Conservation (phyloP, 2,113 vertebrate species). For the Mormyrus iriodes region DNA sequence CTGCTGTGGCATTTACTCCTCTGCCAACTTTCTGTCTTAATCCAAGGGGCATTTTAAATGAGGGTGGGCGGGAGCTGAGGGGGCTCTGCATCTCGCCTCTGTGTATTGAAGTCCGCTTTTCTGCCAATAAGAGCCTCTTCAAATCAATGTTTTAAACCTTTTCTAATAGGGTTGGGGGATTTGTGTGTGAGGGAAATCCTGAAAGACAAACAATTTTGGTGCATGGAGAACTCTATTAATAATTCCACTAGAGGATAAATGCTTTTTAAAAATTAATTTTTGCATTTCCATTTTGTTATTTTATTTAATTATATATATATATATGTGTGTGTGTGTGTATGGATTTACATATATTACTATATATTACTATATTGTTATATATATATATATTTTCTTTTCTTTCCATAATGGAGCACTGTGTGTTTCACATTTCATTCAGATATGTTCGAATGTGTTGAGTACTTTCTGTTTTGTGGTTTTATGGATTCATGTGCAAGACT, state of each 20-base stretch:
- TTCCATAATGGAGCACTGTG: background rate
- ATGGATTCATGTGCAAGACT: background rate
- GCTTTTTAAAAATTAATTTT: constrained; percentile 19
- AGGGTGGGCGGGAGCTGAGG: constrained; percentile 22
- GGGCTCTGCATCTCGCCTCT: constrained; percentile 20
- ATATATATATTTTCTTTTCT: background rate
- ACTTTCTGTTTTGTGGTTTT: background rate
- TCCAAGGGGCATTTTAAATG: constrained; percentile 37
- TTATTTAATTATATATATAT: constrained; percentile 3
- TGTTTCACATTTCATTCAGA: background rate
- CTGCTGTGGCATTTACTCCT: constrained; percentile 25
- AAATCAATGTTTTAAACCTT: constrained; percentile 33
- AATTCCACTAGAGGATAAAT: constrained; percentile 35
- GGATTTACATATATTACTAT: too few species aligned
- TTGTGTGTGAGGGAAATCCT: constrained; percentile 29
- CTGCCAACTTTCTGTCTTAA: constrained; percentile 39
- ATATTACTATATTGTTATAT: background rate
- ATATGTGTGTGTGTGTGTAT: background rate
- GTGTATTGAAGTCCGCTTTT: constrained; percentile 28
- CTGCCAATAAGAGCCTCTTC: constrained; percentile 33
- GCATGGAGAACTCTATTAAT: constrained; percentile 39
- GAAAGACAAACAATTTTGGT: constrained; percentile 32
- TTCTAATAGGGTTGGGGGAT: constrained; percentile 27
- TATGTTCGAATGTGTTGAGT: background rate
- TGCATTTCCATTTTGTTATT: background rate